Percentiles rank a stretch among this genome's conserved stretches.
Conservation (phyloP, 2,797 vertebrate genomes). For the Labeo calbasu region DNA sequence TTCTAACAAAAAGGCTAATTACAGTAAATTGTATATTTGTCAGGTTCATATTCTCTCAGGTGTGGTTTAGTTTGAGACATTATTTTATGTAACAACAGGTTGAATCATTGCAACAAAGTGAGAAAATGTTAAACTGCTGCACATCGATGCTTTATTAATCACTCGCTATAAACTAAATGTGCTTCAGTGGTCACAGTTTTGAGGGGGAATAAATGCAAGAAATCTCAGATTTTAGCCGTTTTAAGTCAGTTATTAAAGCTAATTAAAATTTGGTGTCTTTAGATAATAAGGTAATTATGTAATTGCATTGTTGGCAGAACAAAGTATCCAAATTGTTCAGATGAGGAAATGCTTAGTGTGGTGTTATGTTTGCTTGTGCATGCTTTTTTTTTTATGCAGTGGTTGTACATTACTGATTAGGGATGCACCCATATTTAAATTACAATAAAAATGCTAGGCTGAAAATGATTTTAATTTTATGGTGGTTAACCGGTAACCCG, state of each 20-base stretch:
- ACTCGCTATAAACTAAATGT: not conserved
- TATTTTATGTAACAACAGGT: not conserved
- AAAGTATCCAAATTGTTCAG: not conserved
- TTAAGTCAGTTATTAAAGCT: not conserved
- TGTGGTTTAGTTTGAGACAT: not conserved
- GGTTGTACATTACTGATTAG: not conserved
- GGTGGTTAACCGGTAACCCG: not conserved
- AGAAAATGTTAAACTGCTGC: not conserved
- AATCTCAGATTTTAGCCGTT: not conserved
- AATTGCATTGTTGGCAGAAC: not conserved
- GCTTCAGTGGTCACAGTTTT: not conserved
- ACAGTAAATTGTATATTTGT: not conserved
- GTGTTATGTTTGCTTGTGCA: not conserved
- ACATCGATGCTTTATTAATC: not conserved
- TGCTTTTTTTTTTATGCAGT: not conserved
- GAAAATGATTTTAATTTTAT: not conserved
- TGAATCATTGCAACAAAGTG: not conserved
- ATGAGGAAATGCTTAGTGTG: not conserved
- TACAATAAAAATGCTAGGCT: not conserved
- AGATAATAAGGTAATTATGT: conserved; percentile 17
- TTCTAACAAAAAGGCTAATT: not conserved
- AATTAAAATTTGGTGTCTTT: not conserved
- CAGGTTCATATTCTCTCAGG: not conserved
- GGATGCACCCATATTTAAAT: not conserved
- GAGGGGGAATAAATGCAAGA: not conserved